phyloP scores from a whole-genome alignment of 2,888 invertebrate species.

The Xylocampa areola region DNA sequence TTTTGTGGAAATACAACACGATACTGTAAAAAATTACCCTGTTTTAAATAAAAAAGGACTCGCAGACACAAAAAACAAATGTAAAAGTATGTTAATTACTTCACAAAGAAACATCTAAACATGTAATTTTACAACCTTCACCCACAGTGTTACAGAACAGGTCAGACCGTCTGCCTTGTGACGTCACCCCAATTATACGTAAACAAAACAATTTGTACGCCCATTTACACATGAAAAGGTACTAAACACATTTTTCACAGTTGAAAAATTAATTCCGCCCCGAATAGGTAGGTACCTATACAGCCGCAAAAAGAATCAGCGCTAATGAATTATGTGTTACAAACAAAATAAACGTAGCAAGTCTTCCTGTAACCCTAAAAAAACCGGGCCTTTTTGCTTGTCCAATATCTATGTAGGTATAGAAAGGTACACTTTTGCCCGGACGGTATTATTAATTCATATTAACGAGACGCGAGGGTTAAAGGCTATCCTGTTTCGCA shows the following conservation, averaged over 20 bases:
- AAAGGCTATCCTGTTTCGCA: constrained; percentile 60
- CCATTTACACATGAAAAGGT: constrained; percentile 41
- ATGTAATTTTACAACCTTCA: neutral
- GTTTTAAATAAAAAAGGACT: neutral
- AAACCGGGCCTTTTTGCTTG: constrained; percentile 9
- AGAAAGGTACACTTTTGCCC: constrained; percentile 40
- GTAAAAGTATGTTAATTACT: constrained; percentile 6
- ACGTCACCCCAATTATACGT: constrained; percentile 40
- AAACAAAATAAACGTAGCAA: constrained; percentile 21
- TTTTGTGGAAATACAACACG: neutral
- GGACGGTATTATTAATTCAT: constrained; percentile 73
- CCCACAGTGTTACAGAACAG: constrained; percentile 4
- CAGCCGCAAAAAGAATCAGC: constrained; percentile 23
- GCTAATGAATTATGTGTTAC: constrained; percentile 39
- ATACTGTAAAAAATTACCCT: neutral
- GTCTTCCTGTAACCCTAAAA: constrained; percentile 14
- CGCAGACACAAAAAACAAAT: neutral
- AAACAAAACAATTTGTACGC: constrained; percentile 45
- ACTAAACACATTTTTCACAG: constrained; percentile 35
- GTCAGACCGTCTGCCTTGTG: constrained; percentile 6
- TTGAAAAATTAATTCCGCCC: constrained; percentile 28
- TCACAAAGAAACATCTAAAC: constrained; percentile 12
- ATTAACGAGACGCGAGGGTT: constrained; percentile 65
- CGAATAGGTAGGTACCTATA: constrained; percentile 15
- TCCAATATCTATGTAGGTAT: constrained; percentile 32